Evolutionary conservation across 2,797 vertebrate species (phyloP).

Genomic region (Crenichthys baileyi): DNA sequence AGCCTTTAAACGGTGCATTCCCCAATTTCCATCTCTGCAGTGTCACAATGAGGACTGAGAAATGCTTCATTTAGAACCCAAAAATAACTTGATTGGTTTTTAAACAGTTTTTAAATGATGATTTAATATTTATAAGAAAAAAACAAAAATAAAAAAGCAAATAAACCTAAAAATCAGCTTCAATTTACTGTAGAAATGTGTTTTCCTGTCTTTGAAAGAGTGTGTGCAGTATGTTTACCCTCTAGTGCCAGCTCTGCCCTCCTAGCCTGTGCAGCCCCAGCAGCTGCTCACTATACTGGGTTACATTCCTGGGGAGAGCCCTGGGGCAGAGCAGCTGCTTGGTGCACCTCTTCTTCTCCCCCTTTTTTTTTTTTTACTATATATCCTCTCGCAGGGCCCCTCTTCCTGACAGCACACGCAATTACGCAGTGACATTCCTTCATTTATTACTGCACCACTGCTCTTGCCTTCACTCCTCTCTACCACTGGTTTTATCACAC

Average conservation of each 20-base stretch:
- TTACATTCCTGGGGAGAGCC: conserved; percentile 80
- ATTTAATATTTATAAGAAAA: conserved; percentile 33
- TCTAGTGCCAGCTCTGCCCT: conserved; percentile 65
- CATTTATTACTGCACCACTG: conserved; percentile 66
- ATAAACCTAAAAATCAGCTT: conserved; percentile 14
- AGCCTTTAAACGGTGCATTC: conserved; percentile 15
- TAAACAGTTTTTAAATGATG: neutral
- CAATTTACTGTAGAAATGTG: neutral
- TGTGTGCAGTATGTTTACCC: conserved; percentile 48
- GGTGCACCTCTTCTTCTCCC: conserved; percentile 59
- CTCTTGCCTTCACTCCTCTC: conserved; percentile 33
- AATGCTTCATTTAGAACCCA: conserved; percentile 27
- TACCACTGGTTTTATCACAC: conserved; percentile 18
- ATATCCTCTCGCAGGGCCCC: conserved; percentile 64
- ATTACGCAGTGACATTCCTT: conserved; percentile 77
- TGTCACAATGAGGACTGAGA: conserved; percentile 27
- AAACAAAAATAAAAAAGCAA: neutral
- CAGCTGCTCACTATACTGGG: conserved; percentile 73
- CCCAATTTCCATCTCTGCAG: conserved; percentile 33
- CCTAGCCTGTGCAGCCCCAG: conserved; percentile 60
- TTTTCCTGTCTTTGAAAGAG: conserved; percentile 12
- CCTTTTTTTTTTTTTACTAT: conserved; percentile 13
- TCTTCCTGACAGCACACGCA: conserved; percentile 69
- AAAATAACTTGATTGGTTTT: neutral
- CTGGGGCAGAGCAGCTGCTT: conserved; percentile 79